phyloP scores from a whole-genome alignment of 1,140 invertebrate genomes.

The Halictus rubicundus region DNA sequence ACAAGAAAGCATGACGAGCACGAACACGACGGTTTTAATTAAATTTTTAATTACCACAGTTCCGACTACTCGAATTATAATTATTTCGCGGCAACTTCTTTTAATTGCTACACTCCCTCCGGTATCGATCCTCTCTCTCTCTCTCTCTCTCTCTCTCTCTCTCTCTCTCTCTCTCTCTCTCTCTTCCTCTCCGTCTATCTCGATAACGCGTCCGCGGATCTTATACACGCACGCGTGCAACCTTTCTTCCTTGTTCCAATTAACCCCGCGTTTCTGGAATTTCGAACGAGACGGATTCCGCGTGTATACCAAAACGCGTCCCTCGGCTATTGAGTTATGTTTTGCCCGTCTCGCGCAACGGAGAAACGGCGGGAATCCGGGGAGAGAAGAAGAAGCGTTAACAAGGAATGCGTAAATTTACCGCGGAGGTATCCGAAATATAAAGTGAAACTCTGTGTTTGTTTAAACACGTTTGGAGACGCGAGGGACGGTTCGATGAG shows the following conservation, averaged over 20 bases:
- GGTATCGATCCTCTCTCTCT: neutral
- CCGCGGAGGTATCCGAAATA: no score
- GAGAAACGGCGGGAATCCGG: neutral
- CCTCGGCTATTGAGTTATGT: neutral
- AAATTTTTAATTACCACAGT: slow-evolving; percentile 38
- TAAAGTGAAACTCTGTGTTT: no score
- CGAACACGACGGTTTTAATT: slow-evolving; percentile 33
- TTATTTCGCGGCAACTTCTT: slow-evolving; percentile 26
- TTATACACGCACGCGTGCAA: neutral
- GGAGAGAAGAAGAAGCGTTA: neutral
- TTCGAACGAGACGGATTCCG: neutral
- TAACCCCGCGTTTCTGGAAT: neutral
- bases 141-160: no score
- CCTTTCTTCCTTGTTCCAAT: neutral
- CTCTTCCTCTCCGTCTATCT: no score
- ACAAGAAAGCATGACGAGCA: slow-evolving; percentile 30
- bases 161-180: no score
- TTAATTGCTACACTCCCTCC: slow-evolving; percentile 12
- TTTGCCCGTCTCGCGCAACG: neutral
- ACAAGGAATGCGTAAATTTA: neutral
- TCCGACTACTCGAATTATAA: slow-evolving; percentile 22
- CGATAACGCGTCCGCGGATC: neutral
- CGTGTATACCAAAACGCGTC: neutral
- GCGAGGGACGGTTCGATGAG: no score
- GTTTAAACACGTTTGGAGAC: no score